Evolutionary conservation across 2,797 vertebrate species (phyloP), one percentile per base, ranked within the genome.

Genomic region (Neomorphus geoffroyi): DNA sequence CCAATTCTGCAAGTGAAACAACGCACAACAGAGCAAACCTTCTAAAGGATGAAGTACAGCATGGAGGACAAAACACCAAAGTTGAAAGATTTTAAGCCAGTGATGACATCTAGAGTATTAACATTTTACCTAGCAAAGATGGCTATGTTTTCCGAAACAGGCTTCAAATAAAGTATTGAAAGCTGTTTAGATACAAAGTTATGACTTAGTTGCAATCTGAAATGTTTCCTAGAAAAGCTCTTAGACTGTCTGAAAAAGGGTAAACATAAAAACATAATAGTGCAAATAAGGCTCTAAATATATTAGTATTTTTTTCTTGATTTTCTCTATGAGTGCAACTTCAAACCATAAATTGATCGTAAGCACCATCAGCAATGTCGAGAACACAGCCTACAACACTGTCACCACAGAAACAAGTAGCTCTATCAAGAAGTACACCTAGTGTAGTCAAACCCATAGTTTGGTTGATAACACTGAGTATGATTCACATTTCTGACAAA

Each of bases 181-280:
- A 92, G 35, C 24, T 60, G 28, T 56, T 62, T 35, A 57, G 39
- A 57, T 50, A 61, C 0, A 0, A 72, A 73, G 22, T 46, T 41
- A 53, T 3, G 6, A 46, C 23, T 4, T 13, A 56, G 26, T 21
- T 83, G 18, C 37, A 65, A 58, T 23, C 21, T 61, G 23, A 75
- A 89, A 41, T 0, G 0, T 37, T 71, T 79, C 62, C 65, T 54
- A n/a, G 17, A 69, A 74, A 18, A 81, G 15, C 39, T 83, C 53
- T 33, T 60, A 61, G 8, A 79, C 3, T 32, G 7, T 3, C 28
- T 71, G 45, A 41, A 53, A 81, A 81, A 67, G 30, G 2, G 1
- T 3, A 56, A 2, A 27, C 0, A 0, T 28, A 53, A 78, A 60
- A 64, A 37, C 2, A 27, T 2, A 89, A 8, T 22, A 26, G 7